A percentile compares a stretch with the other conserved stretches of the same genome.
phyloP scores from a whole-genome alignment of 2,888 invertebrate genomes.

The Andrena bucephala region DNA sequence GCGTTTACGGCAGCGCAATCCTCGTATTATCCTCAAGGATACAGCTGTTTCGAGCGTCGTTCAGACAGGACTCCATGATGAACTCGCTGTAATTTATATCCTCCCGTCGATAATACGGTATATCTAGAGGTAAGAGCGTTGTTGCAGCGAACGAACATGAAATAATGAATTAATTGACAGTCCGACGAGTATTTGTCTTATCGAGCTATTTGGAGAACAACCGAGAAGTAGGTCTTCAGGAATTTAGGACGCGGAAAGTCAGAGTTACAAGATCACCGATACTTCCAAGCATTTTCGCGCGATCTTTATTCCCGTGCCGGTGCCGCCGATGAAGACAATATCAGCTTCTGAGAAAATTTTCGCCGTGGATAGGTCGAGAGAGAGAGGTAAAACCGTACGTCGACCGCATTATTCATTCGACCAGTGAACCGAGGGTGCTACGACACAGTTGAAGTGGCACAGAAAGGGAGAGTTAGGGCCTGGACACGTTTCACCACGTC shows the following conservation, averaged over 20 bases:
- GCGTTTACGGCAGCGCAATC: conserved; percentile 37
- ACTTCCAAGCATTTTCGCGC: no score
- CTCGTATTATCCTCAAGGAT: conserved; percentile 29
- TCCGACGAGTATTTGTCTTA: no score
- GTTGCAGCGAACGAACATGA: neutral
- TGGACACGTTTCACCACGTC: conserved; percentile 55
- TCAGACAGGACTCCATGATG: conserved; percentile 4
- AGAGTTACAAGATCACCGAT: no score
- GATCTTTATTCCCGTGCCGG: no score
- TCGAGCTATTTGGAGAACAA: no score
- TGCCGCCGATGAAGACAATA: no score
- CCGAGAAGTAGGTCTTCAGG: no score
- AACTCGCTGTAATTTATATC: conserved; percentile 13
- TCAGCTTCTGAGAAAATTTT: conserved; percentile 20
- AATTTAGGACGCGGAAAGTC: no score
- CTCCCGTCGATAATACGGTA: neutral
- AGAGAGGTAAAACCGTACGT: conserved; percentile 38
- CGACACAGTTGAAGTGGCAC: conserved; percentile 34
- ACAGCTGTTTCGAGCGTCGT: conserved; percentile 12
- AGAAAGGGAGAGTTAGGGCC: conserved; percentile 29
- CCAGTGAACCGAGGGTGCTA: conserved; percentile 56
- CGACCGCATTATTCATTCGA: conserved; percentile 68
- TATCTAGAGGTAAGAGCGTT: neutral
- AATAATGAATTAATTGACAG: neutral
- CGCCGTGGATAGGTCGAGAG: neutral